A percentile compares a stretch with the other conserved stretches of the same genome.
Evolutionary conservation across 2,113 vertebrate species (phyloP).

Genomic region (Zosterops japonicus): DNA sequence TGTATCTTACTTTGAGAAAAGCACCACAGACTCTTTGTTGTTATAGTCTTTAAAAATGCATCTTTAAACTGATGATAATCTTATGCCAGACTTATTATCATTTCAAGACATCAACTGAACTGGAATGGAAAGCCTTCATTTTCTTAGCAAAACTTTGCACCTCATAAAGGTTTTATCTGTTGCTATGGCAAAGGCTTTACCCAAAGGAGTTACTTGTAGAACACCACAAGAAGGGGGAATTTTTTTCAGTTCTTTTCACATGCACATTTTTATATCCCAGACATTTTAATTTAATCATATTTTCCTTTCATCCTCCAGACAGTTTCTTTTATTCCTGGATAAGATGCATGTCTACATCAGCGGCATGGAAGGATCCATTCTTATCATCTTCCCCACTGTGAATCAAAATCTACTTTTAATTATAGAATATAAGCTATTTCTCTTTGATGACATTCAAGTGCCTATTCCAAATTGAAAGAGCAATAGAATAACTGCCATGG

Average conservation of each 20-base stretch:
- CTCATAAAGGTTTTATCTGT: conserved; percentile 68
- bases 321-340: conserved; percentile 16
- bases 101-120: conserved; percentile 54
- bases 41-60: conserved; percentile 5
- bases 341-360: conserved; percentile 4
- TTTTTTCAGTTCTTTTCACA: conserved; percentile 42
- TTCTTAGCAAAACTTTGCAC: conserved; percentile 65
- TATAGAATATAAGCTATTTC: conserved; percentile 10
- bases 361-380: not conserved
- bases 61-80: conserved; percentile 19
- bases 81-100: conserved; percentile 48
- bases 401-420: conserved; percentile 62
- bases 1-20: not conserved
- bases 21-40: not conserved
- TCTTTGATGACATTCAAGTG: conserved; percentile 43
- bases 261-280: conserved; percentile 17
- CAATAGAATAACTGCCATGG: conserved; percentile 38
- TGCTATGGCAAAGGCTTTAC: conserved; percentile 38
- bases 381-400: not conserved
- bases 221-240: not conserved
- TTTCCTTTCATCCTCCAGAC: conserved; percentile 15
- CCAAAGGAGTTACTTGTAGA: conserved; percentile 4
- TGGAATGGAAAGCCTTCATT: conserved; percentile 56
- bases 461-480: conserved; percentile 56
- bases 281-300: conserved; percentile 27